Percentiles rank a stretch among this genome's conserved stretches.
phyloP scores from a whole-genome alignment of 2,113 vertebrate species.

The Orycteropus afer region DNA sequence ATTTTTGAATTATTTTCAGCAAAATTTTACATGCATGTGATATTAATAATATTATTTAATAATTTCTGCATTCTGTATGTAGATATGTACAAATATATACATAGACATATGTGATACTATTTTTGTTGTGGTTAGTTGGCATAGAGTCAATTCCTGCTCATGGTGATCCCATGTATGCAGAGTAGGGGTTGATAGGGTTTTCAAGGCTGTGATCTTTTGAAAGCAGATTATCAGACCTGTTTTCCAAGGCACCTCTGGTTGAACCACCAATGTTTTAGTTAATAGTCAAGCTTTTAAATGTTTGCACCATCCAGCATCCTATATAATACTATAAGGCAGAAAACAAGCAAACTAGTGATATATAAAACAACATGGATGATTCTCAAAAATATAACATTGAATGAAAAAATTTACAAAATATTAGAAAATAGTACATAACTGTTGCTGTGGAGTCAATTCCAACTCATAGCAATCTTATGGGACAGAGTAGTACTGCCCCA shows the following conservation, averaged over 20 bases:
- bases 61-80: no score
- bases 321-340: not conserved
- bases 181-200: not conserved
- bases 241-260: no score
- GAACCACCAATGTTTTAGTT: no score
- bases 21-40: no score
- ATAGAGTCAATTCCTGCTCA: not conserved
- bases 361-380: not conserved
- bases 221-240: not conserved
- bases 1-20: no score
- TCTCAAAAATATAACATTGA: not conserved
- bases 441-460: not conserved
- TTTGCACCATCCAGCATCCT: not conserved
- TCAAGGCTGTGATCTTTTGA: not conserved
- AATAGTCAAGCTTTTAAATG: not conserved
- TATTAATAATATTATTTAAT: no score
- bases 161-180: not conserved
- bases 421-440: not conserved
- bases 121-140: not conserved
- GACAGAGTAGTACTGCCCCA: no score
- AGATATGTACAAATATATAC: not conserved
- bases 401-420: not conserved
- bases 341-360: not conserved
- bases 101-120: not conserved
- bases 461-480: no score